Evolutionary conservation across 2,113 vertebrate genomes (phyloP), one percentile per base, ranked within the genome.

Genomic region (Sinocyclocheilus rhinocerous): DNA sequence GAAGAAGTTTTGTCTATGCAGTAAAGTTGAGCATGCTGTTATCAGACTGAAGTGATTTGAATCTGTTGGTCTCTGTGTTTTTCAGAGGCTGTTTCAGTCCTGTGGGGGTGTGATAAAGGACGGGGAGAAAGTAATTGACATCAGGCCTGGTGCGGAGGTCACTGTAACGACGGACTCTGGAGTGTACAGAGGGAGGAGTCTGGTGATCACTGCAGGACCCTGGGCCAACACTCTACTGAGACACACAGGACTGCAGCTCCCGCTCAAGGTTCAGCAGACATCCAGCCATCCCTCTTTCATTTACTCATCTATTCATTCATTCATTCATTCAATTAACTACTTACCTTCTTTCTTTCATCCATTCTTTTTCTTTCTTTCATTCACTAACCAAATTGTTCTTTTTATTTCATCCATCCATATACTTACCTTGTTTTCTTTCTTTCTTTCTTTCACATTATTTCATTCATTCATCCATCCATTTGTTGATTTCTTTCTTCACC

Each of bases 181-280:
- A 12, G 91, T 90, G 70, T 97, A 98, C 92, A 92, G 76, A 88
- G 94, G 97, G 6, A 94, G 92, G 48, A 94, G 91, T 67, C 48
- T 99, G 88, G 91, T 98, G 91, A 94, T 99, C 85, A 92, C 97
- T 0, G 96, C 95, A 0, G 98, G 98, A 84, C 91, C 97, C 6
- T 99, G 98, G 97, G 91, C 96, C 0, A 93, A 95, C n/a, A 86
- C 12, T 55, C 85, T 99, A 0, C 91, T 98, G 83, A 88, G 88
- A 16, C 92, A 93, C 1, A 91, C 95, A 73, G 96, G 96, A 11
- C 91, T 97, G 6, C 88, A 88, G 77, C 92, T 99, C 50, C 97
- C 97, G 0, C 95, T 99, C 55, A 92, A 97, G 97, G 98, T 98
- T 92, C 4, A 20, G 45, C n/a, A 15, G 8, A 50, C 24, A 48